A percentile compares a stretch with the other conserved stretches of the same genome.
Conservation (phyloP, 2,113 vertebrate genomes). For the Daubentonia madagascariensis region DNA sequence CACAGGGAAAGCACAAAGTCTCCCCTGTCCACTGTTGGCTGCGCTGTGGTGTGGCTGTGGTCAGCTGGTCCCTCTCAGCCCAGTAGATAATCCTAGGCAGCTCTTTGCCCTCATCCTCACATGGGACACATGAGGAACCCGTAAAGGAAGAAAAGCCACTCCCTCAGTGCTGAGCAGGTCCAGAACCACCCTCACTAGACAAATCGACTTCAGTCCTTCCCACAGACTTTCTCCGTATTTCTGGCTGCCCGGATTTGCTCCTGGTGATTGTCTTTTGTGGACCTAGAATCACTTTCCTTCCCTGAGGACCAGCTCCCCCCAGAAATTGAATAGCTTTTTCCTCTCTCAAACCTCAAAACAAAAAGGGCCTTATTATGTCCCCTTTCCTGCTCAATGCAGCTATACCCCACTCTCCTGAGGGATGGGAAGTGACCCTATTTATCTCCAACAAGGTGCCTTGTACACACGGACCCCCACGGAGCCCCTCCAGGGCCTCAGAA, state of each 20-base stretch:
- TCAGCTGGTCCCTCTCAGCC: not conserved
- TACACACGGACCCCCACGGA: too few species aligned
- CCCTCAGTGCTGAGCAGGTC: not conserved
- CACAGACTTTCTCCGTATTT: not conserved
- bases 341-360: not conserved
- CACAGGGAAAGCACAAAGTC: not conserved
- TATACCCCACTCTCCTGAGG: too few species aligned
- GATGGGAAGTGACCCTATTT: not conserved
- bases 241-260: not conserved
- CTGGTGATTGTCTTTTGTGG: not conserved
- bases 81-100: not conserved
- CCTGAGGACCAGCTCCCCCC: not conserved
- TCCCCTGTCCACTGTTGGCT: not conserved
- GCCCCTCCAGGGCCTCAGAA: not conserved
- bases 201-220: not conserved
- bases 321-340: not conserved
- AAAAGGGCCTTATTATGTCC: not conserved
- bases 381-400: not conserved
- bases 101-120: too few species aligned
- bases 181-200: not conserved
- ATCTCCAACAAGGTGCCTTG: not conserved
- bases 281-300: not conserved
- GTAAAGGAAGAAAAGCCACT: not conserved
- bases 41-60: accelerated
- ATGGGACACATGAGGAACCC: not conserved